Evolutionary conservation across 2,113 vertebrate species (phyloP).

Genomic region (Upupa epops): DNA sequence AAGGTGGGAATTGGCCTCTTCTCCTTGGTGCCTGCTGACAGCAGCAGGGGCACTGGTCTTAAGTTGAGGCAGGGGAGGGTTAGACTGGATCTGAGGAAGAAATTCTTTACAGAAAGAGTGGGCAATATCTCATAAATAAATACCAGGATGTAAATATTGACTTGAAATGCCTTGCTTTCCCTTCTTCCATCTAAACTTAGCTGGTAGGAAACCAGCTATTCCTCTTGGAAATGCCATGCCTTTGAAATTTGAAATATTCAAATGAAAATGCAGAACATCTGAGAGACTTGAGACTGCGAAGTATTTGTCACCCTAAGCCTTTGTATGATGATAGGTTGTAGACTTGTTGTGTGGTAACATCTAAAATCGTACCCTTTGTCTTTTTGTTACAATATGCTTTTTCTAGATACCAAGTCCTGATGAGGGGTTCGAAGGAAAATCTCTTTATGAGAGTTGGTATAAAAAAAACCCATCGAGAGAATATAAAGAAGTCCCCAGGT

Average conservation of each 20-base stretch:
- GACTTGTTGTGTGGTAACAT: background rate
- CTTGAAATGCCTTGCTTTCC: background rate
- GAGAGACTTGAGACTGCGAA: background rate
- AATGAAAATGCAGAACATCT: background rate
- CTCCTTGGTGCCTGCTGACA: too few species aligned
- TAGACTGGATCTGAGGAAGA: too few species aligned
- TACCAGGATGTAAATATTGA: background rate
- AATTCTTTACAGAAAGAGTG: too few species aligned
- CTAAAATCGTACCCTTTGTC: background rate
- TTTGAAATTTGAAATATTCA: background rate
- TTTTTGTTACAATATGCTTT: background rate
- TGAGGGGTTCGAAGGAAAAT: conserved; percentile 86
- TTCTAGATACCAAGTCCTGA: conserved; percentile 89
- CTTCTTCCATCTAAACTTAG: background rate
- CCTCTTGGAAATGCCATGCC: background rate
- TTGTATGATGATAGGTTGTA: background rate
- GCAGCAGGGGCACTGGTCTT: too few species aligned
- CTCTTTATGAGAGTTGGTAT: conserved; percentile 92
- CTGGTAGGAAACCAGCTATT: background rate
- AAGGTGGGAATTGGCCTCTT: too few species aligned
- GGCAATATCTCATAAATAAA: background rate
- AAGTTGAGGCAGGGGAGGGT: too few species aligned
- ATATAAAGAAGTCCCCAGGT: conserved; percentile 84
- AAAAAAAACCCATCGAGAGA: conserved; percentile 79
- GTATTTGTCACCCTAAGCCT: background rate